Conservation (phyloP, 2,113 vertebrate genomes). For the Hippocampus comes region DNA sequence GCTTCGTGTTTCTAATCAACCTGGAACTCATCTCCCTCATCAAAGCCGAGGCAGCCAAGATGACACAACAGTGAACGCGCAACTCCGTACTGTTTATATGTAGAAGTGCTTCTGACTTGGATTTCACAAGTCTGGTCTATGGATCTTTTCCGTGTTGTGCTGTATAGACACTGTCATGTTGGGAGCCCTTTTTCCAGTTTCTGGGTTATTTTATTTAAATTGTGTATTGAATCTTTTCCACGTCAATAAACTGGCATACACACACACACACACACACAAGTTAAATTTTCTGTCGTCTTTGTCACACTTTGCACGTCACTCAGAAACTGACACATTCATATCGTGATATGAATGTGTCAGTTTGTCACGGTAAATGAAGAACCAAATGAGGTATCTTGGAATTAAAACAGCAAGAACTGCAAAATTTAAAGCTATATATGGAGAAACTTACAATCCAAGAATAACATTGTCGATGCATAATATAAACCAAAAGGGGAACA, state of each 20-base stretch:
- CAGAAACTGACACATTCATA: neutral
- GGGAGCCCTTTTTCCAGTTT: slow-evolving; percentile 43
- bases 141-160: slow-evolving; percentile 48
- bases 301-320: neutral
- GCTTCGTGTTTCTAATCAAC: slow-evolving; percentile 96
- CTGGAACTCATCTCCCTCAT: slow-evolving; percentile 93
- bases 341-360: no score
- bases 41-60: slow-evolving; percentile 92
- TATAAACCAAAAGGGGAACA: neutral
- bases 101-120: neutral
- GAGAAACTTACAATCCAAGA: neutral
- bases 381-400: neutral
- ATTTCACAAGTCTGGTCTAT: slow-evolving; percentile 24
- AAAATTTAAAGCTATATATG: neutral
- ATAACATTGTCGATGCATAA: neutral
- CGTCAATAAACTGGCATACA: slow-evolving; percentile 54
- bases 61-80: slow-evolving; percentile 81
- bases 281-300: neutral
- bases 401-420: neutral
- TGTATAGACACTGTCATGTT: slow-evolving; percentile 42
- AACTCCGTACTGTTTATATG: neutral
- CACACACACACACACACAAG: slow-evolving; percentile 6
- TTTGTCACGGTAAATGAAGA: neutral
- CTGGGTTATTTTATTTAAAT: slow-evolving; percentile 62
- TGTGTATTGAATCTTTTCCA: slow-evolving; percentile 54